A percentile compares a stretch with the other conserved stretches of the same genome.
These are phyloP conservation scores for Molanna angustata DNA, from an alignment of 2,888 invertebrate species.

Conservation along the genomic window DNA sequence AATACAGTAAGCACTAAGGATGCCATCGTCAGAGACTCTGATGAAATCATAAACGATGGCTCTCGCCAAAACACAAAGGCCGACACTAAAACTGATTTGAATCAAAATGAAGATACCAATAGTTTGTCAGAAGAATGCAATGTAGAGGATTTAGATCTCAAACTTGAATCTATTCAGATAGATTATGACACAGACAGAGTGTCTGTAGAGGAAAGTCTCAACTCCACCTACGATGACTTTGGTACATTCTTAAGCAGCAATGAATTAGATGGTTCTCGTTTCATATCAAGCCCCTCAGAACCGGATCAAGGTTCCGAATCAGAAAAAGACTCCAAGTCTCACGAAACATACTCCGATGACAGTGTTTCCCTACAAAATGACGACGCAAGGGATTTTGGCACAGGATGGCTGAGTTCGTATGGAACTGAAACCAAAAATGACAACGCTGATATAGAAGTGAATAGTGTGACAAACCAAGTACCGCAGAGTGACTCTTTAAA, in stretches of 20 bases:
- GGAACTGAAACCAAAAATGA: no score
- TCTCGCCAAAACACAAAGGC: not conserved
- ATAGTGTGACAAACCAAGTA: no score
- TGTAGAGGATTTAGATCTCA: slow-evolving; percentile 46
- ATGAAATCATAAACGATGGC: not conserved
- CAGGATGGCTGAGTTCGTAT: no score
- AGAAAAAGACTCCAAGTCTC: slow-evolving; percentile 23
- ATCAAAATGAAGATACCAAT: not conserved
- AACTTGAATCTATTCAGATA: slow-evolving; percentile 35
- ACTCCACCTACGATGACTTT: slow-evolving; percentile 38
- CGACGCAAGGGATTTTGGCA: no score
- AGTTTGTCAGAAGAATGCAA: slow-evolving; percentile 37
- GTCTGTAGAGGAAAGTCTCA: slow-evolving; percentile 36
- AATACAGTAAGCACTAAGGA: no score
- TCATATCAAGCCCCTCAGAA: slow-evolving; percentile 13
- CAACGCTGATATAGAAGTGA: no score
- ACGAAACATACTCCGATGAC: slow-evolving; percentile 25
- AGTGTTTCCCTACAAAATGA: slow-evolving; percentile 31
- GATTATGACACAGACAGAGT: slow-evolving; percentile 29
- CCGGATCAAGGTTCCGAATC: slow-evolving; percentile 11
- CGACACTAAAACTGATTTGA: not conserved
- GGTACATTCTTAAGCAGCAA: slow-evolving; percentile 24
- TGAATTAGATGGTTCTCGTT: slow-evolving; percentile 22
- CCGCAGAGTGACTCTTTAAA: no score
- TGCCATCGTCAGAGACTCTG: slow-evolving; percentile 1